A percentile compares a stretch with the other conserved stretches of the same genome.
These are phyloP conservation scores for Drosophila longiperda DNA, from an alignment of 2,888 invertebrate genomes.

Conservation along the genomic window DNA sequence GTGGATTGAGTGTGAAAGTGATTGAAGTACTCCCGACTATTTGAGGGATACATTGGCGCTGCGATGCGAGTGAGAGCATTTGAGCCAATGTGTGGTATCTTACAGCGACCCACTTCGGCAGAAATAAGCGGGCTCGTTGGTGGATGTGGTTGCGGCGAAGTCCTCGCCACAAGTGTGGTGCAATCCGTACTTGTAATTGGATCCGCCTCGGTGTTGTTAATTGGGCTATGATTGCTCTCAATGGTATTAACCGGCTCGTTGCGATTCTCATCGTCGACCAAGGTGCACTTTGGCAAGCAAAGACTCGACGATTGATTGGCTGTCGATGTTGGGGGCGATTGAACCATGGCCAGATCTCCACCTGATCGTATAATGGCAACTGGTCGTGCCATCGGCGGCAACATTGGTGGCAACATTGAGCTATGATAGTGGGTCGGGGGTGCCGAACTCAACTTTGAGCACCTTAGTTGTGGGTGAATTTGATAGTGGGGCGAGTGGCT, in stretches of 20 bases:
- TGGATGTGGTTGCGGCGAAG: conserved; percentile 58
- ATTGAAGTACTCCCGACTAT: conserved; percentile 90
- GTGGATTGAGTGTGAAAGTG: conserved; percentile 97
- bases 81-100: conserved; percentile 55
- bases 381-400: conserved; percentile 98
- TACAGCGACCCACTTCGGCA: conserved; percentile 48
- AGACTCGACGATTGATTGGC: conserved; percentile 85
- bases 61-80: conserved; percentile 83
- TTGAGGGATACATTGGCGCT: conserved; percentile 85
- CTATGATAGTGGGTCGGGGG: conserved; percentile 85
- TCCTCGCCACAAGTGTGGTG: conserved; percentile 64
- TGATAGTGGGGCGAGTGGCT: conserved; percentile 63
- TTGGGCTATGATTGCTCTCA: conserved; percentile 61
- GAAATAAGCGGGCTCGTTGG: conserved; percentile 47
- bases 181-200: conserved; percentile 33
- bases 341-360: conserved; percentile 88
- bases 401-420: conserved; percentile 97
- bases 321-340: conserved; percentile 88
- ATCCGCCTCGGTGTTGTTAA: conserved; percentile 37
- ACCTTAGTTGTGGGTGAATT: conserved; percentile 60
- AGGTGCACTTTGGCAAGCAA: conserved; percentile 61
- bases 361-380: conserved; percentile 98
- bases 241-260: conserved; percentile 21
- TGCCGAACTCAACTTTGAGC: conserved; percentile 45
- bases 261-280: conserved; percentile 47